Conservation (phyloP, 2,888 invertebrate genomes). For the Acrobasis suavella region DNA sequence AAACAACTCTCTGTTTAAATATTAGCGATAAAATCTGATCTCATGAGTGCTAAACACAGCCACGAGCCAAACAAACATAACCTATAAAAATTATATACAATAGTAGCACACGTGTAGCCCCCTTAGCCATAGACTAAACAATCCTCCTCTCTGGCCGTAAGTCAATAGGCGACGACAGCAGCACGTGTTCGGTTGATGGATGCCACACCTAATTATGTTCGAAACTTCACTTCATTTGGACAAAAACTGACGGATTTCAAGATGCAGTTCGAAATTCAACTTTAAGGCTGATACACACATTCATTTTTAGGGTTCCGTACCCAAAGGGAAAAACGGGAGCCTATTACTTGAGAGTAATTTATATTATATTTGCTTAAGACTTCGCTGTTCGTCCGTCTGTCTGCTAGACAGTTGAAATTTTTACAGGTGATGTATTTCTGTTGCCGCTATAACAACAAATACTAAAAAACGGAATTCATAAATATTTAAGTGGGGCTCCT, state of each 20-base stretch:
- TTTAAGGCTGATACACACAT: not conserved
- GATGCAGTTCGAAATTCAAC: not conserved
- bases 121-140: slow-evolving; percentile 14
- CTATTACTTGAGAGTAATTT: too few relatives aligned
- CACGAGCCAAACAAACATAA: not conserved
- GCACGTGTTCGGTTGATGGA: slow-evolving; percentile 61
- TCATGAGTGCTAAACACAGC: not conserved
- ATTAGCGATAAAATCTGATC: too few relatives aligned
- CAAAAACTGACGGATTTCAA: slow-evolving; percentile 7
- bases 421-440: too few relatives aligned
- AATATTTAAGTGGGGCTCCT: too few relatives aligned
- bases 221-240: slow-evolving; percentile 42
- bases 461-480: too few relatives aligned
- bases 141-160: not conserved
- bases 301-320: too few relatives aligned
- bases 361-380: too few relatives aligned
- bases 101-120: slow-evolving; percentile 7
- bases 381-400: too few relatives aligned
- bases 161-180: slow-evolving; percentile 44
- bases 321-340: too few relatives aligned
- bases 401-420: too few relatives aligned
- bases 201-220: slow-evolving; percentile 61
- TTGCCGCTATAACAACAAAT: too few relatives aligned
- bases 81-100: not conserved
- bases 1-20: too few relatives aligned